Conservation (phyloP, 92 coral and sea anemone species). For the Siderastrea radians region DNA sequence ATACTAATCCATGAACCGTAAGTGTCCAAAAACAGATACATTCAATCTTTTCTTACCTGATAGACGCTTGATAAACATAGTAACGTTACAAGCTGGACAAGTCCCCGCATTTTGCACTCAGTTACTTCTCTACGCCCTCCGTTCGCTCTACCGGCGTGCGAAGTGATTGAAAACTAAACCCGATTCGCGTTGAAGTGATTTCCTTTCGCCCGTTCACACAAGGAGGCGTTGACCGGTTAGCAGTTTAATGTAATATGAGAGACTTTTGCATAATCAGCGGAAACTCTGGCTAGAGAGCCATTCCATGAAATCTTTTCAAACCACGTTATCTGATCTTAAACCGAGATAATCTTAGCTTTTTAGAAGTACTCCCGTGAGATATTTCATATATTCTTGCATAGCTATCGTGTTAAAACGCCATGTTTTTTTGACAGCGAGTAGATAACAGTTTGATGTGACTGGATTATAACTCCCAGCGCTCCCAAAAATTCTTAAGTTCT, state of each 20-base stretch:
- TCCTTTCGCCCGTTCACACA: neutral
- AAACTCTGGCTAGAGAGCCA: neutral
- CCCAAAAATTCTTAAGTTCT: no score
- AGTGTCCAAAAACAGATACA: neutral
- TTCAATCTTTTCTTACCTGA: conserved; percentile 5
- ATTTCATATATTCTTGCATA: neutral
- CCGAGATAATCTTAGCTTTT: conserved; percentile 7
- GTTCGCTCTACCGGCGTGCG: neutral
- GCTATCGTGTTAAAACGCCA: neutral
- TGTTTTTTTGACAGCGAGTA: conserved; percentile 16
- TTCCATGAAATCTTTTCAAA: neutral
- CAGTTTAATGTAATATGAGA: conserved; percentile 31
- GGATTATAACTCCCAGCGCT: no score
- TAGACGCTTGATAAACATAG: neutral
- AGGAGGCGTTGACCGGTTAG: conserved; percentile 18
- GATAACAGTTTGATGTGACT: conserved; percentile 4
- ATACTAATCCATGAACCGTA: neutral
- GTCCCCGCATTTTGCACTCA: conserved; percentile 31
- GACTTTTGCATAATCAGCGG: neutral
- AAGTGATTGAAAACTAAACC: neutral
- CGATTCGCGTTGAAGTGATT: neutral
- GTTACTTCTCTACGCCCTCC: neutral
- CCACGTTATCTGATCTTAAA: conserved; percentile 21
- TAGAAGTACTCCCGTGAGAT: neutral
- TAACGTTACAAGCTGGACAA: neutral